Percentiles rank a stretch among this genome's conserved stretches.
Evolutionary conservation across 2,113 vertebrate genomes (phyloP).

Genomic region (Lanius collurio): DNA sequence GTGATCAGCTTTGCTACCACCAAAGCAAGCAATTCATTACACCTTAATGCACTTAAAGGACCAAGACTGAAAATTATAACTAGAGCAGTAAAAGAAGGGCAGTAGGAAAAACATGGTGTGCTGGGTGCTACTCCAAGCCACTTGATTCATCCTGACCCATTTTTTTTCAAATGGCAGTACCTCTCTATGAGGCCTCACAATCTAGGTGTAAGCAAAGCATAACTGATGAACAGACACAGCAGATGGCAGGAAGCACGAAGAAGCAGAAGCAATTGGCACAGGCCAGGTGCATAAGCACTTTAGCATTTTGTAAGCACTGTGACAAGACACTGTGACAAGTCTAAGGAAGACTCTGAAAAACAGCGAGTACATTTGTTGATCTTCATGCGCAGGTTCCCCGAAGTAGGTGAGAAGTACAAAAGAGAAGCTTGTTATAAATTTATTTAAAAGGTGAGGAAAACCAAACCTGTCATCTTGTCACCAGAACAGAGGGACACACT

Average conservation of each 20-base stretch:
- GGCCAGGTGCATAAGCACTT: background rate
- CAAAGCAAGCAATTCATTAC: background rate
- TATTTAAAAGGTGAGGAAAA: background rate
- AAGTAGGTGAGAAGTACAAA: background rate
- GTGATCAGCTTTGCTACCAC: background rate
- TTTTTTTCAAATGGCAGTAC: background rate
- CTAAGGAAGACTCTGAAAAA: background rate
- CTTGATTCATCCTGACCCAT: background rate
- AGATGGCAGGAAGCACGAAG: constrained; percentile 29
- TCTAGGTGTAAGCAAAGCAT: background rate
- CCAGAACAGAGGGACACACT: background rate
- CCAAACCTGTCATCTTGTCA: background rate
- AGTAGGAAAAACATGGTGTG: background rate
- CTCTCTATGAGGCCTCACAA: background rate
- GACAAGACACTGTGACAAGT: background rate
- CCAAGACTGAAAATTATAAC: background rate
- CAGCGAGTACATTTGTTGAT: background rate
- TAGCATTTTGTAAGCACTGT: background rate
- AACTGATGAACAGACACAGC: background rate
- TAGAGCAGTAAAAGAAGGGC: background rate
- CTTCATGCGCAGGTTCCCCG: background rate
- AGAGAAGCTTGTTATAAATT: background rate
- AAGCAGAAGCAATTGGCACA: background rate
- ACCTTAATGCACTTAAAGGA: background rate
- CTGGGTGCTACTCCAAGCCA: background rate